Percentiles rank a stretch among this genome's conserved stretches.
Evolutionary conservation across 2,888 invertebrate species (phyloP).

Genomic region (Diarsia mendica): DNA sequence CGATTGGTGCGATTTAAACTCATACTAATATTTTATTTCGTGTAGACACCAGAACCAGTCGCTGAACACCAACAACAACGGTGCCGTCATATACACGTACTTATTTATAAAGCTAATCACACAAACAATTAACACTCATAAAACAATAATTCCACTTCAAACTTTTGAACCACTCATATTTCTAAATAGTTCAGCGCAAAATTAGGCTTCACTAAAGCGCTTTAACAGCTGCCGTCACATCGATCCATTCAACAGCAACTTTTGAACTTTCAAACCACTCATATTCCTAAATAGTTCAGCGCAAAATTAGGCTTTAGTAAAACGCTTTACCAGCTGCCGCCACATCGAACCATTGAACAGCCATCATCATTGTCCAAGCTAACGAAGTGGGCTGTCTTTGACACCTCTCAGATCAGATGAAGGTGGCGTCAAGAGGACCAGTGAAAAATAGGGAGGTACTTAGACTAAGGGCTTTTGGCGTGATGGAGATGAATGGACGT

Average conservation of each 20-base stretch:
- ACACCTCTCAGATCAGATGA: conserved; percentile 48
- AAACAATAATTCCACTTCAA: background rate
- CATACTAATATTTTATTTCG: background rate
- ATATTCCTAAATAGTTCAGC: conserved; percentile 36
- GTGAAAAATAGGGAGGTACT: conserved; percentile 35
- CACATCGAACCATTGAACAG: conserved; percentile 23
- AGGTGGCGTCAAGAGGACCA: conserved; percentile 35
- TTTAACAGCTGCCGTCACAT: conserved; percentile 20
- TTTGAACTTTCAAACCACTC: background rate
- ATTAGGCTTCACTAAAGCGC: conserved; percentile 27
- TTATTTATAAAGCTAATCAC: background rate
- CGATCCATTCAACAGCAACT: background rate
- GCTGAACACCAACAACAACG: background rate
- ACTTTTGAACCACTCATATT: conserved; percentile 1
- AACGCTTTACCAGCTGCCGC: conserved; percentile 25
- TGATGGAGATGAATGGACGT: background rate
- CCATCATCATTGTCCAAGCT: conserved; percentile 34
- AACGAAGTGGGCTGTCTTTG: conserved; percentile 61
- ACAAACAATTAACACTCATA: background rate
- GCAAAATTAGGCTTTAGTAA: conserved; percentile 29
- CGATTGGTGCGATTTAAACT: too few relatives aligned
- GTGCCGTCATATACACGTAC: background rate
- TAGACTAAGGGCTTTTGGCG: background rate
- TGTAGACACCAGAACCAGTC: background rate
- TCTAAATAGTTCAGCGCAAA: conserved; percentile 42